Evolutionary conservation across 2,888 invertebrate genomes (phyloP).

Genomic region (Anoncus sp.): DNA sequence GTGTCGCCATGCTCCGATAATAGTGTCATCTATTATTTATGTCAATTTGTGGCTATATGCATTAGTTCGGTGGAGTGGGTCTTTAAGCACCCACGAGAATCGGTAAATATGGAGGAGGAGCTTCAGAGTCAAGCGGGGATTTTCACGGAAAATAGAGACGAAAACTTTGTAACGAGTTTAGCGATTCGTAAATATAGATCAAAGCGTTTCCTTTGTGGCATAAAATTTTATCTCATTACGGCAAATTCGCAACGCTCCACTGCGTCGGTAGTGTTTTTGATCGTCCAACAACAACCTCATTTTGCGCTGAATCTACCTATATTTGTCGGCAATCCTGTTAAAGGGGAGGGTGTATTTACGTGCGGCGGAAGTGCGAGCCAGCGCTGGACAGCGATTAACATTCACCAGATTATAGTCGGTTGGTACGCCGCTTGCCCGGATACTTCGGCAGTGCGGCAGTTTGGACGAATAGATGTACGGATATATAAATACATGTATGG

Average conservation of each 20-base stretch:
- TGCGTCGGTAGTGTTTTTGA: not conserved
- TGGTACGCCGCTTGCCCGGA: constrained; percentile 21
- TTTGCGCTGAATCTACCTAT: constrained; percentile 29
- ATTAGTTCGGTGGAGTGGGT: constrained; percentile 10
- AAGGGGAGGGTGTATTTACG: constrained; percentile 65
- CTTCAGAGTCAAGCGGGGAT: not conserved
- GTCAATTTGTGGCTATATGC: constrained; percentile 41
- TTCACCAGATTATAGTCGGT: constrained; percentile 65
- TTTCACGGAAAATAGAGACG: not conserved
- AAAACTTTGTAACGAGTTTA: not conserved
- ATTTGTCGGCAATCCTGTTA: constrained; percentile 42
- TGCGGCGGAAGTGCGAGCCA: constrained; percentile 65
- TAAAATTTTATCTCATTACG: constrained; percentile 13
- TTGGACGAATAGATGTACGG: not conserved
- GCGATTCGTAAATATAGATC: not conserved
- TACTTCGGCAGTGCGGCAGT: constrained; percentile 39
- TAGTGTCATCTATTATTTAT: constrained; percentile 67
- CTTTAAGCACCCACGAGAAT: constrained; percentile 19
- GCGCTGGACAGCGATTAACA: constrained; percentile 71
- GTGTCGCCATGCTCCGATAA: constrained; percentile 47
- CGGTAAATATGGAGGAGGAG: not conserved
- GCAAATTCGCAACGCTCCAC: not conserved
- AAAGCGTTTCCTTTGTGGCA: not conserved
- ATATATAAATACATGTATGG: not conserved
- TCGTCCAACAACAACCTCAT: constrained; percentile 28